Evolutionary conservation across 2,888 invertebrate genomes (phyloP).

Genomic region (Andricus quercusramuli): DNA sequence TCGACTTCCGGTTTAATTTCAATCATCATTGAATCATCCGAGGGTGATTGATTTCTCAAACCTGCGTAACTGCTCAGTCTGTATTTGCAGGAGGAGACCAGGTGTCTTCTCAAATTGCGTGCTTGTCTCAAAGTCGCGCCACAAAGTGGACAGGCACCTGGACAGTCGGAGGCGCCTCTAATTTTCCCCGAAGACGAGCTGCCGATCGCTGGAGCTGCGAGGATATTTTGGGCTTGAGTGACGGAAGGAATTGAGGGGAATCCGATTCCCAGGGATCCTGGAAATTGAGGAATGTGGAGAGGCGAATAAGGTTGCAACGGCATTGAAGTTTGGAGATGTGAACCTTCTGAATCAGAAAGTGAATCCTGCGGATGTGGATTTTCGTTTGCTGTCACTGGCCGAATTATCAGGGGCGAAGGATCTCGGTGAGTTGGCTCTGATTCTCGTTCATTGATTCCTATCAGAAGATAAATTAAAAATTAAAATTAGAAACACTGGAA

Average conservation of each 20-base stretch:
- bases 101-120: slow-evolving; percentile 81
- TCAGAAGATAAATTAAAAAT: neutral
- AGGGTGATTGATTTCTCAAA: slow-evolving; percentile 54
- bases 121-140: slow-evolving; percentile 82
- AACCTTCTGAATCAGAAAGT: slow-evolving; percentile 67
- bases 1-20: slow-evolving; percentile 75
- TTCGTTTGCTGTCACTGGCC: neutral
- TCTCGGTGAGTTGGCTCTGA: neutral
- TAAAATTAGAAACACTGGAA: neutral
- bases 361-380: slow-evolving; percentile 62
- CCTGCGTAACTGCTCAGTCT: slow-evolving; percentile 70
- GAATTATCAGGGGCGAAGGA: neutral
- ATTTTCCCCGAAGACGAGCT: slow-evolving; percentile 72
- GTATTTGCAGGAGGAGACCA: slow-evolving; percentile 78
- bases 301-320: slow-evolving; percentile 76
- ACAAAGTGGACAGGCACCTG: slow-evolving; percentile 82
- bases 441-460: neutral
- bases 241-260: slow-evolving; percentile 49
- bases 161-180: slow-evolving; percentile 83
- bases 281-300: slow-evolving; percentile 75
- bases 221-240: slow-evolving; percentile 49
- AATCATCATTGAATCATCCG: slow-evolving; percentile 69
- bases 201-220: slow-evolving; percentile 45
- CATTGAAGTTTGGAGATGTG: slow-evolving; percentile 72
- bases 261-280: slow-evolving; percentile 69